Conservation (phyloP, 92 coral and sea anemone genomes). For the Epizoanthus illoricatus region DNA sequence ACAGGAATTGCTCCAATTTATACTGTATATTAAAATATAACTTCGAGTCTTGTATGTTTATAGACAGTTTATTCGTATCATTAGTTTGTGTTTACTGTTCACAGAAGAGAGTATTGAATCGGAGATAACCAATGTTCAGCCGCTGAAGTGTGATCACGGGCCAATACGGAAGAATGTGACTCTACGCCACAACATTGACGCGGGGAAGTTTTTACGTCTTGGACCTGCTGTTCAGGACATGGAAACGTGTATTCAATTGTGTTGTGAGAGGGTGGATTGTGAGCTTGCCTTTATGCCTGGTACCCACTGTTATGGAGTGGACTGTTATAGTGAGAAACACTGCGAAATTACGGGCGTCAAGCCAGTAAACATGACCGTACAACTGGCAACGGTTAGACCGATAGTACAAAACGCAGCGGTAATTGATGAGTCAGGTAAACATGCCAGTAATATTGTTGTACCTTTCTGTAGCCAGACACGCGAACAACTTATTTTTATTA, state of each 20-base stretch:
- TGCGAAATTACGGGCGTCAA: constrained; percentile 85
- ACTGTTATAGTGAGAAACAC: constrained; percentile 84
- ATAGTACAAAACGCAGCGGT: constrained; percentile 54
- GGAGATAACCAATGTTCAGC: constrained; percentile 66
- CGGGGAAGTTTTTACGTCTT: constrained; percentile 81
- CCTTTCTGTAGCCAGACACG: neutral
- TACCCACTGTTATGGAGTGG: constrained; percentile 90
- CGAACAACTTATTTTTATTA: neutral
- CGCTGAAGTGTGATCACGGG: constrained; percentile 76
- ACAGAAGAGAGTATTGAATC: constrained; percentile 54
- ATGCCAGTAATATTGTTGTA: neutral
- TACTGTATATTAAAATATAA: neutral
- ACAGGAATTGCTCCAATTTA: too few species aligned
- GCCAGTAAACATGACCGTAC: constrained; percentile 69
- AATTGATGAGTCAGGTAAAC: constrained; percentile 35
- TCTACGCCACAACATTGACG: constrained; percentile 76
- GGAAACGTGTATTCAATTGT: constrained; percentile 84
- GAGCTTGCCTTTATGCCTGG: constrained; percentile 97
- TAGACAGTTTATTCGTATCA: neutral
- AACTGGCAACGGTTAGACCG: constrained; percentile 79
- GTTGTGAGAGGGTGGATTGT: constrained; percentile 89
- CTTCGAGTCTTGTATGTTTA: neutral
- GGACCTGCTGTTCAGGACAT: constrained; percentile 75
- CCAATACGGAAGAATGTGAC: constrained; percentile 76
- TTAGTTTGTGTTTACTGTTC: neutral